A percentile compares a stretch with the other conserved stretches of the same genome.
These are phyloP conservation scores for Drosophila pseudoobscura DNA, from an alignment of 1,140 invertebrate genomes.

Conservation along the genomic window DNA sequence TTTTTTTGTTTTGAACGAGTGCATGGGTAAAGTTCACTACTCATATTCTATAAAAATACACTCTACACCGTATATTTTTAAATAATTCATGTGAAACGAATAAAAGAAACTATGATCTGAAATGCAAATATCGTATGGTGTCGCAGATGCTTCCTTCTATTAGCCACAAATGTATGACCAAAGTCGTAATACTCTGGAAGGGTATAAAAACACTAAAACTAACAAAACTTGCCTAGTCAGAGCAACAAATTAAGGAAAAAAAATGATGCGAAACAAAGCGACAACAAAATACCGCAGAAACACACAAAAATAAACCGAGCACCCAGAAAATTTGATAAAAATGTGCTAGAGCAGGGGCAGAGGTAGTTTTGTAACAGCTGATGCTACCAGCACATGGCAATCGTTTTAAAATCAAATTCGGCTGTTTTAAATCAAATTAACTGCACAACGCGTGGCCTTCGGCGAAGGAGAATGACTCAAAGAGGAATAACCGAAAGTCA, in stretches of 20 bases:
- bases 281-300: conserved; percentile 52
- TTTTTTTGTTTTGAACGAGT: too few relatives aligned
- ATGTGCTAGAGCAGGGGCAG: conserved; percentile 3
- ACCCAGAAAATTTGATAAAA: conserved; percentile 41
- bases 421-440: conserved; percentile 59
- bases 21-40: too few relatives aligned
- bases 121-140: too few relatives aligned
- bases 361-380: neutral
- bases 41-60: too few relatives aligned
- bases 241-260: conserved; percentile 53
- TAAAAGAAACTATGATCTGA: too few relatives aligned
- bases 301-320: conserved; percentile 18
- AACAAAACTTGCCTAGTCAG: conserved; percentile 60
- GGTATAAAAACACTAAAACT: neutral
- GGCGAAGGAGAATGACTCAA: neutral
- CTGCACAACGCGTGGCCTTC: conserved; percentile 15
- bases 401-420: conserved; percentile 41
- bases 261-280: conserved; percentile 49
- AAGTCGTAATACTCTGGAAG: conserved; percentile 1
- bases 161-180: neutral
- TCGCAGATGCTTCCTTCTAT: too few relatives aligned
- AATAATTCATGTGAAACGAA: too few relatives aligned
- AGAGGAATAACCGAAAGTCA: neutral
- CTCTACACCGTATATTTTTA: too few relatives aligned
- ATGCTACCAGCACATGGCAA: conserved; percentile 20